Evolutionary conservation across 2,888 invertebrate species (phyloP).

Genomic region (Panopea generosa): DNA sequence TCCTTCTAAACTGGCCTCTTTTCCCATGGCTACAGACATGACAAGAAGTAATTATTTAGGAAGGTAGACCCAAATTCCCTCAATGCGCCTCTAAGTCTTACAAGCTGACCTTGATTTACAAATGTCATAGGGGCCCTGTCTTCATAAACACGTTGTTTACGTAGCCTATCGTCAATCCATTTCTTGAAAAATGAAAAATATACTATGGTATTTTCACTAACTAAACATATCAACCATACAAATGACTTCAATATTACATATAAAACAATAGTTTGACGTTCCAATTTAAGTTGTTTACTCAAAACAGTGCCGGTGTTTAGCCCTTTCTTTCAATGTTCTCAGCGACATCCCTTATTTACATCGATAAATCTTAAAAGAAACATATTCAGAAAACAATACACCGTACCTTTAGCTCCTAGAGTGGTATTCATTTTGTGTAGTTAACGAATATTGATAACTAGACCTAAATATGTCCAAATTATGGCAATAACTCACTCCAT

Average conservation of each 20-base stretch:
- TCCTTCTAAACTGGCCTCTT: slow-evolving; percentile 78
- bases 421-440: no score
- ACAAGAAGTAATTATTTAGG: background rate
- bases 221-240: no score
- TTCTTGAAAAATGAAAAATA: no score
- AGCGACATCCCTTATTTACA: no score
- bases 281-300: slow-evolving; percentile 6
- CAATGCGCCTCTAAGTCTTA: slow-evolving; percentile 19
- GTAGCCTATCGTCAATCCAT: no score
- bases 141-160: slow-evolving; percentile 6
- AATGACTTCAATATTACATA: no score
- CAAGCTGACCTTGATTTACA: slow-evolving; percentile 37
- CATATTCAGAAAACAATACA: no score
- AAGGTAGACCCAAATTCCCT: slow-evolving; percentile 12
- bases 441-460: background rate
- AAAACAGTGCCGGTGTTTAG: slow-evolving; percentile 14
- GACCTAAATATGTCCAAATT: slow-evolving; percentile 9
- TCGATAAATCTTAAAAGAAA: no score
- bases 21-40: slow-evolving; percentile 76
- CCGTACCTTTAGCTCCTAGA: no score
- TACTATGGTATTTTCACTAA: no score
- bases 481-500: slow-evolving; percentile 18
- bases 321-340: no score
- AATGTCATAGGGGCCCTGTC: slow-evolving; percentile 40
- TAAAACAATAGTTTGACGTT: no score